Conservation (phyloP, 2,113 vertebrate genomes). For the Orthochromis malagaraziensis region DNA sequence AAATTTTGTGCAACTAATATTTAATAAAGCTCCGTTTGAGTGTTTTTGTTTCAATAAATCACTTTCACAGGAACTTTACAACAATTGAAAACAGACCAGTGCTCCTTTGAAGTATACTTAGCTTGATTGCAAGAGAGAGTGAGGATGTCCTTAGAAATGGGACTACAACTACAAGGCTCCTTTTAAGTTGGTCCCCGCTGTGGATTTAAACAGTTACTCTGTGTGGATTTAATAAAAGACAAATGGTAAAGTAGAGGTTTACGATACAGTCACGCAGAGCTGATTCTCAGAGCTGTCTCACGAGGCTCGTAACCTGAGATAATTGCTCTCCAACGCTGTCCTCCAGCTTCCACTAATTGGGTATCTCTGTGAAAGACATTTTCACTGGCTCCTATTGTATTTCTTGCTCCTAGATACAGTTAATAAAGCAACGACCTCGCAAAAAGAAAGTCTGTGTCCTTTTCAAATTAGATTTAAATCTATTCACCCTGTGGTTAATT, state of each 20-base stretch:
- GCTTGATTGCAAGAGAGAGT: not conserved
- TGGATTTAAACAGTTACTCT: slow-evolving; percentile 23
- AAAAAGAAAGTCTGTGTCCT: not conserved
- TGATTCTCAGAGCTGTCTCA: slow-evolving; percentile 37
- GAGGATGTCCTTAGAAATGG: slow-evolving; percentile 12
- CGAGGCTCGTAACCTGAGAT: slow-evolving; percentile 53
- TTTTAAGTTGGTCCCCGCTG: slow-evolving; percentile 20
- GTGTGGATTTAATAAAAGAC: slow-evolving; percentile 53
- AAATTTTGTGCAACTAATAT: not conserved
- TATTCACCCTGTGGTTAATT: slow-evolving; percentile 5
- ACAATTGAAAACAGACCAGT: not conserved
- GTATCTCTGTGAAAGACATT: slow-evolving; percentile 27
- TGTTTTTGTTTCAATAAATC: not conserved
- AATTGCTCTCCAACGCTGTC: slow-evolving; percentile 61
- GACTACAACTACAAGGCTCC: slow-evolving; percentile 8
- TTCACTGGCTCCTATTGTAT: slow-evolving; percentile 22
- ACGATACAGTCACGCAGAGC: slow-evolving; percentile 29
- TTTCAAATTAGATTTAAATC: slow-evolving; percentile 15
- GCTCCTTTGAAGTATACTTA: not conserved
- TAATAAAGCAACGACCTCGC: slow-evolving; percentile 8
- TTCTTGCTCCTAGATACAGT: slow-evolving; percentile 14
- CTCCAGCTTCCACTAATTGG: slow-evolving; percentile 58
- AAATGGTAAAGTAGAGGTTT: slow-evolving; percentile 44
- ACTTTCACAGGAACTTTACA: not conserved
- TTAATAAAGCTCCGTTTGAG: not conserved